Base-by-base conservation (phyloP, 2,113 vertebrate genomes). In the Plectropomus leopardus region DNA sequence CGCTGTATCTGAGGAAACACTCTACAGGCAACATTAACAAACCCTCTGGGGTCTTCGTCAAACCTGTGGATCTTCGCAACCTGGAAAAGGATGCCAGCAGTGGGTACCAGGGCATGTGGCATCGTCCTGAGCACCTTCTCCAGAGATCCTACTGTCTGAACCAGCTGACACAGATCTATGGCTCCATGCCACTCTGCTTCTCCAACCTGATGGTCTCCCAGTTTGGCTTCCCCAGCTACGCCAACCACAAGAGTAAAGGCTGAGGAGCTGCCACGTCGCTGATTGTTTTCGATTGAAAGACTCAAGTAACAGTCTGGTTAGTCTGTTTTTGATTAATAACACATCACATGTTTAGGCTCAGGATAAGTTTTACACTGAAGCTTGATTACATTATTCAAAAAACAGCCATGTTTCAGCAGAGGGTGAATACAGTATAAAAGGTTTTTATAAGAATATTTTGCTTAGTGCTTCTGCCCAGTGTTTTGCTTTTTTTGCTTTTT, bases 201-300 rank as follows among this genome's bases (percentile, higher is more conserved):
- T 98, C 98, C 84, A 98, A 97, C 92, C 94, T 99, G 69, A 98
- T 99, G 97, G 94, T 99, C 86, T 96, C 97, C 59, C 97, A 99
- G 94, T 98, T 98, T 89, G 97, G 97, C 78, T 99, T 99, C 88
- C 97, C 97, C 51, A 96, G 93, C 88, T 98, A 98, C 85, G 97
- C 96, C 84, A 99, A 98, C 92, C 97, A 98, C 92, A 97, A 96
- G 91, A 96, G 89, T 79, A 96, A 95, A 80, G 87, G 67, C 21
- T 94, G 80, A 94, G 11, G 44, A 64, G 2, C 44, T 51, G 17
- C 32, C 30, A 32, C 16, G 14, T 48, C 3, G 14, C 44, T 26
- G 55, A 26, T 28, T 66, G 19, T 5, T 40, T 42, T 32, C n/a
- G 11, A 44, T 1, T 13, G n/a, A 67, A 63, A 34, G 55, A 58